Evolutionary conservation across 2,797 vertebrate genomes (phyloP).

Genomic region (Melanotaenia pygmaea): DNA sequence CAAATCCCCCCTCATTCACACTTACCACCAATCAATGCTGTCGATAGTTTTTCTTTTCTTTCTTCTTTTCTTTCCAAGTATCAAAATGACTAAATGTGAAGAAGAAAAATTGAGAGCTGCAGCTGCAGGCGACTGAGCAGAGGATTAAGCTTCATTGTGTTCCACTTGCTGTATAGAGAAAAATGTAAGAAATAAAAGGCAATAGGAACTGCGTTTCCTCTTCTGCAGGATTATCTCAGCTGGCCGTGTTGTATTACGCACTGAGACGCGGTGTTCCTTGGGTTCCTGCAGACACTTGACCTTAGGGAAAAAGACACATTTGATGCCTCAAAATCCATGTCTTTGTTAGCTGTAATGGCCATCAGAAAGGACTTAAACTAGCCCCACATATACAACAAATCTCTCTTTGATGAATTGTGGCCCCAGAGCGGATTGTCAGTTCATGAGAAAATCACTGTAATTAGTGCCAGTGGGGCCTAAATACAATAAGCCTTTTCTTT

Average conservation of each 20-base stretch:
- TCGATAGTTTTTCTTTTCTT: background rate
- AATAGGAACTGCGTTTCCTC: slow-evolving; percentile 20
- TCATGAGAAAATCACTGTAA: slow-evolving; percentile 43
- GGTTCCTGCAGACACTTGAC: slow-evolving; percentile 61
- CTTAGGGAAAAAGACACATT: slow-evolving; percentile 39
- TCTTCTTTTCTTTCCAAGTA: slow-evolving; percentile 6
- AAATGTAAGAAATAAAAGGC: slow-evolving; percentile 54
- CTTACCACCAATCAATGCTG: slow-evolving; percentile 49
- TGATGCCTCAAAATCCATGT: slow-evolving; percentile 48
- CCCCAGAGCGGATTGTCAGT: slow-evolving; percentile 3
- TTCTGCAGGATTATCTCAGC: slow-evolving; percentile 63
- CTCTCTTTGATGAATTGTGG: slow-evolving; percentile 22
- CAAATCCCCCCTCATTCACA: slow-evolving; percentile 44
- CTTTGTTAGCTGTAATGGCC: slow-evolving; percentile 19
- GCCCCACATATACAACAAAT: slow-evolving; percentile 12
- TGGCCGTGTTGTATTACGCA: slow-evolving; percentile 23
- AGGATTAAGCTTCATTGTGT: slow-evolving; percentile 64
- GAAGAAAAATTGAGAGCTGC: slow-evolving; percentile 43
- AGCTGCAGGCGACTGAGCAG: slow-evolving; percentile 43
- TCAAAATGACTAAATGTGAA: slow-evolving; percentile 55
- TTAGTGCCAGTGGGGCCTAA: slow-evolving; percentile 32
- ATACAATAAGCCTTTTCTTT: slow-evolving; percentile 26
- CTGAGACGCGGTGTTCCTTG: slow-evolving; percentile 40
- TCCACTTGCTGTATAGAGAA: slow-evolving; percentile 22
- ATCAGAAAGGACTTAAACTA: slow-evolving; percentile 35